Conservation (phyloP, 2,888 invertebrate genomes). For the Noctua fimbriata region DNA sequence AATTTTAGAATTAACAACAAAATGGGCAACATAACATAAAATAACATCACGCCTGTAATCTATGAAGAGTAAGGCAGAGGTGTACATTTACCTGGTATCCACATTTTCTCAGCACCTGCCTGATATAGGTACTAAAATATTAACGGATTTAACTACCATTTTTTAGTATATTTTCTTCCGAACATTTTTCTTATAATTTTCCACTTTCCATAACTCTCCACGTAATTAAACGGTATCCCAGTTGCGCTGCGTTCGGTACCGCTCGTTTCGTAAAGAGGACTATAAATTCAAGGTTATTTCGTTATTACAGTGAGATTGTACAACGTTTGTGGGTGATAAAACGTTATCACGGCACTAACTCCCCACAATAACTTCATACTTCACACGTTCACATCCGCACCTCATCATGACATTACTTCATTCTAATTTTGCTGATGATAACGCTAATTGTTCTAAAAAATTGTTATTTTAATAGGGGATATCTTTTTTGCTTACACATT, state of each 20-base stretch:
- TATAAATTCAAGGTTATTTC: constrained; percentile 88
- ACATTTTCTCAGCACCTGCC: background rate
- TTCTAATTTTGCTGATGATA: constrained; percentile 43
- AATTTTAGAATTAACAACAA: background rate
- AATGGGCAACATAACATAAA: background rate
- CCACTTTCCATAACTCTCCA: constrained; percentile 25
- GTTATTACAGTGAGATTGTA: constrained; percentile 87
- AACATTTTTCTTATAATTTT: background rate
- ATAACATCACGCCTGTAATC: background rate
- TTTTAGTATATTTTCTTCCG: background rate
- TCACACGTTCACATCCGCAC: constrained; percentile 74
- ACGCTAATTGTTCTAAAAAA: constrained; percentile 43
- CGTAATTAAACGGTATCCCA: constrained; percentile 27
- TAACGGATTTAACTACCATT: background rate
- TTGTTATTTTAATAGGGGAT: background rate
- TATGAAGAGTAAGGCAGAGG: background rate
- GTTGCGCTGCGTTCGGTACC: constrained; percentile 76
- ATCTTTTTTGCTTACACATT: background rate
- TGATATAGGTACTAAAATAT: background rate
- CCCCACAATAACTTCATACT: constrained; percentile 80
- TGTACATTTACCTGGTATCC: background rate
- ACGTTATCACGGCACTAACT: constrained; percentile 83
- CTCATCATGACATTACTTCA: constrained; percentile 59
- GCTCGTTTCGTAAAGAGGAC: constrained; percentile 85
- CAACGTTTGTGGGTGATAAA: constrained; percentile 85